Base-by-base conservation (phyloP, 2,113 vertebrate genomes). In the Psittacula cyanocephala region DNA sequence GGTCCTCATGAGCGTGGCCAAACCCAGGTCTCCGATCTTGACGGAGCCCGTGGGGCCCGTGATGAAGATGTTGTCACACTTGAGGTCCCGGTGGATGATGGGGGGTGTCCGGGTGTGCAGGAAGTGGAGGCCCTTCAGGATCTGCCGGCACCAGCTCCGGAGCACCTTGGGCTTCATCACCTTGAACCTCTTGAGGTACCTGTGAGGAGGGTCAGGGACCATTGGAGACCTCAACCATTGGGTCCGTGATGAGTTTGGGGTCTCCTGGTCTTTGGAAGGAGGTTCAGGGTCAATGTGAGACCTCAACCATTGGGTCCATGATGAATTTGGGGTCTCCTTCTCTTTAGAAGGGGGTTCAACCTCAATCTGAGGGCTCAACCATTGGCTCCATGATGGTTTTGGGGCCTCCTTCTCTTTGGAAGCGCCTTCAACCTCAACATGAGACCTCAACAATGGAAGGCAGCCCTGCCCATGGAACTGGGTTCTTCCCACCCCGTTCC, bases 21-120 rank as follows among this genome's bases (percentile, higher is more conserved):
- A 97, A 28, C 99, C 99, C 47, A 99, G 97, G 95, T 99, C 99
- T 3, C 99, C 99, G 49, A 99, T 99, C 96, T 99, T 99, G 71
- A 99, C 99, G 12, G 99, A 99, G 67, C 99, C 99, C 10, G 99
- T 99, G 70, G 99, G 99, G 60, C 99, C 99, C 2, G 99, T 99
- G 97, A 99, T 99, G 94, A 99, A 99, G 97, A 99, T 99, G 97
- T 99, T 99, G 97, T 99, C 99, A 80, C 99, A 99, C 53, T 99
- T 99, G 82, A 99, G 98, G 96, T 99, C 99, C 14, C 99, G 98
- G 91, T 99, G 99, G 94, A 99, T 99, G 83, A 99, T 99, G 39
- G 99, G 99, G 16, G 99, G 99, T 4, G 99, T 99, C 27, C 99
- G 98, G 13, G 99, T 99, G 95, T 99, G 99, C 60, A 99, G 98